Conservation (phyloP, 2,113 vertebrate species). For the Peromyscus maniculatus region DNA sequence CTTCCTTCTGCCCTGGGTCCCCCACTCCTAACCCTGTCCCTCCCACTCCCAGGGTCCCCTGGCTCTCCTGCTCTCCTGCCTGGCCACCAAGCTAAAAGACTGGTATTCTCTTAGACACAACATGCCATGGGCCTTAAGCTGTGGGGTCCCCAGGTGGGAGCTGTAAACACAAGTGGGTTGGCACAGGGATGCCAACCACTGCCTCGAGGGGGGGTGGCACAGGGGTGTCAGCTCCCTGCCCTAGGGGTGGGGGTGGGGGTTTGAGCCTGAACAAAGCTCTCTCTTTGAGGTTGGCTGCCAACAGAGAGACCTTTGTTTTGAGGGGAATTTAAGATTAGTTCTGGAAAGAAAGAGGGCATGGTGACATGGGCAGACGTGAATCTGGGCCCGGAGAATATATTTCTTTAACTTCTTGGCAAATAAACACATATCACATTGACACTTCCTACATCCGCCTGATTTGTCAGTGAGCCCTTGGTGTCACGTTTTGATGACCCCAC, state of each 20-base stretch:
- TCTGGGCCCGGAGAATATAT: constrained; percentile 68
- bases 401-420: constrained; percentile 77
- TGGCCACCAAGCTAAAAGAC: background rate
- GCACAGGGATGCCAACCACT: background rate
- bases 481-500: constrained; percentile 54
- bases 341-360: constrained; percentile 79
- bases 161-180: constrained; percentile 52
- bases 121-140: background rate
- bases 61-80: fast-evolving
- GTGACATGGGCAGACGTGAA: constrained; percentile 79
- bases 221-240: constrained; percentile 79
- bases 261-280: constrained; percentile 84
- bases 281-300: constrained; percentile 82
- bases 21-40: background rate
- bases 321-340: constrained; percentile 82
- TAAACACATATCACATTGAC: background rate
- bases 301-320: constrained; percentile 89
- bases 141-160: constrained; percentile 14
- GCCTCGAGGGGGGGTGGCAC: constrained; percentile 59
- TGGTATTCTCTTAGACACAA: background rate
- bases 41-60: fast-evolving
- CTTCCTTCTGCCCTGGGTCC: background rate
- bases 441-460: background rate
- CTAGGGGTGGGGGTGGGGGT: constrained; percentile 60
- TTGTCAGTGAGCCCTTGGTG: constrained; percentile 10